Evolutionary conservation across 2,113 vertebrate species (phyloP), one percentile per base, ranked within the genome.

Genomic region (Nycticryphes semicollaris): DNA sequence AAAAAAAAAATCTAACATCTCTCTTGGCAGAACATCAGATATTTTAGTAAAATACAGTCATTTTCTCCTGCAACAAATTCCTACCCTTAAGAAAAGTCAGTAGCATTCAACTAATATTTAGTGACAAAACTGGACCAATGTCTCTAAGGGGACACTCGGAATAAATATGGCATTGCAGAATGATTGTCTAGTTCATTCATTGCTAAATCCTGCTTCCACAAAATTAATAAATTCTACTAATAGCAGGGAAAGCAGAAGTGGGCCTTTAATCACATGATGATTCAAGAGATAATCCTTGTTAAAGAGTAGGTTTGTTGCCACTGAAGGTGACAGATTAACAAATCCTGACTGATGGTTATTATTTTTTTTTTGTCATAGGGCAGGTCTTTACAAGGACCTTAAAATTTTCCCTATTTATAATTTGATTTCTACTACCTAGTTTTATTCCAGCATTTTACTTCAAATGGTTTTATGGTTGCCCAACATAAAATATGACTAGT

Each of bases 381-480:
- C 54, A 90, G 50, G 54, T 83, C 35, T 57, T 81, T 69, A 78
- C 17, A 64, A 70, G 8, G 39, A 93, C 45, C 64, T 83, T 73
- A 69, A 83, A 33, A 53, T 72, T 60, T 70, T 78, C 66, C 54
- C 51, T 82, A 54, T 70, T 84, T 85, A 12, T 35, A 41, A 56
- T 78, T 88, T 78, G 35, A 75, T 84, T 94, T 92, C 57, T 79
- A 43, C 63, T 92, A 39, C 21, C 35, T 37, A 39, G 20, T 66
- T 82, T 92, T 48, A 7, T 87, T 77, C 47, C 56, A 72, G 54
- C 28, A 33, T 84, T 93, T 95, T 96, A 94, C 66, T 94, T 91
- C 76, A 94, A 90, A 76, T 68, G 50, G 76, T 95, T 92, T 94
- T 91, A 51, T n/a, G 91, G 67, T 10, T 94, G 70, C 78, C 74